Evolutionary conservation across 2,113 vertebrate genomes (phyloP).

Genomic region (Varanus salvator): DNA sequence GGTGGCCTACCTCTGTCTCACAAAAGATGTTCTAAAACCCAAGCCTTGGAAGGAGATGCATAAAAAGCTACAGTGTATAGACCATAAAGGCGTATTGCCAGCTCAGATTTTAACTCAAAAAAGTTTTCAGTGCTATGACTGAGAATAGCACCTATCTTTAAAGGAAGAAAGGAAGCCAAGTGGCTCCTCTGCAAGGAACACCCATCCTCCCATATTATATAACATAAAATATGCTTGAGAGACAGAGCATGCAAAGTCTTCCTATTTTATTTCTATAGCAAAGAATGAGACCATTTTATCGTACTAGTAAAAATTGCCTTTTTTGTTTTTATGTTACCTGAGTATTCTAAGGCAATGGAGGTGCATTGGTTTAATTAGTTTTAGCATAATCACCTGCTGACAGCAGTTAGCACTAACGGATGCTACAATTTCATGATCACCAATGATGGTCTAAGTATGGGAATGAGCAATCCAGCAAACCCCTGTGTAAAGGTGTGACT

Average conservation of each 20-base stretch:
- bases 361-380: constrained; percentile 53
- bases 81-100: neutral
- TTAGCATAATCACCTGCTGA: constrained; percentile 68
- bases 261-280: constrained; percentile 13
- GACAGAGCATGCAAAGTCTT: constrained; percentile 8
- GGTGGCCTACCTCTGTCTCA: neutral
- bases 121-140: constrained; percentile 37
- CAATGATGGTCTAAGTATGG: constrained; percentile 34
- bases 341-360: constrained; percentile 42
- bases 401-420: constrained; percentile 58
- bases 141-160: constrained; percentile 24
- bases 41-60: neutral
- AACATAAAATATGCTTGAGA: neutral
- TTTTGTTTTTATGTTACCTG: constrained; percentile 55
- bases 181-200: neutral
- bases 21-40: neutral
- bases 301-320: constrained; percentile 19
- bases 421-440: constrained; percentile 39
- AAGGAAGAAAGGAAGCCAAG: constrained; percentile 31
- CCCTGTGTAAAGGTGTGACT: constrained; percentile 60
- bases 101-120: neutral
- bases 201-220: neutral
- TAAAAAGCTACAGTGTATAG: neutral
- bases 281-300: constrained; percentile 47
- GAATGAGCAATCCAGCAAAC: constrained; percentile 24